Conservation (phyloP, 2,113 vertebrate genomes). For the Crotalus viridis region DNA sequence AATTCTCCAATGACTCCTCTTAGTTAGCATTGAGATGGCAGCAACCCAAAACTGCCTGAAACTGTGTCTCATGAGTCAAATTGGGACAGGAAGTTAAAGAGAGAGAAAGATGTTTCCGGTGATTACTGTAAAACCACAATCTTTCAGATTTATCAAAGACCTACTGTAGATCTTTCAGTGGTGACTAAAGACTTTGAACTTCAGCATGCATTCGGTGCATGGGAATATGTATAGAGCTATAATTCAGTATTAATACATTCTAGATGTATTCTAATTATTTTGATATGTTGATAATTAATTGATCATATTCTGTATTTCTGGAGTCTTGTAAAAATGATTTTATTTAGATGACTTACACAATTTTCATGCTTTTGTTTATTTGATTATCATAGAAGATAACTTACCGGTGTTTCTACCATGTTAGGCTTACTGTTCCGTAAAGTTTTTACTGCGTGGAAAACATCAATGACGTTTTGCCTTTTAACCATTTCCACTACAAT, state of each 20-base stretch:
- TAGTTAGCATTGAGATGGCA: background rate
- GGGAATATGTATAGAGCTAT: background rate
- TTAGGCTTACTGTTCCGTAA: constrained; percentile 97
- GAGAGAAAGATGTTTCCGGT: background rate
- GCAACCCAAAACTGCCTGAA: background rate
- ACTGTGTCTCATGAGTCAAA: background rate
- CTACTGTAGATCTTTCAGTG: background rate
- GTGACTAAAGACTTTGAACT: background rate
- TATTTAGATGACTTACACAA: background rate
- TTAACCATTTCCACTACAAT: constrained; percentile 99
- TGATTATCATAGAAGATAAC: constrained; percentile 38
- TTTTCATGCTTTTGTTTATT: background rate
- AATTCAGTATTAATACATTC: background rate
- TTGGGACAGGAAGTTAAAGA: background rate
- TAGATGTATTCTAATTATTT: background rate
- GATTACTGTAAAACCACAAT: background rate
- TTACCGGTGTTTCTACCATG: constrained; percentile 97
- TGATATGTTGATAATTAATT: background rate
- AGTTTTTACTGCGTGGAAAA: constrained; percentile 97
- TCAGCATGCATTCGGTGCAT: background rate
- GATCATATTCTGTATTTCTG: background rate
- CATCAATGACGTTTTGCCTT: constrained; percentile 94
- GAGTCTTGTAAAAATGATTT: background rate
- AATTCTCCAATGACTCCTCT: background rate
- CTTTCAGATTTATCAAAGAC: background rate